These are phyloP conservation scores for Odontamblyopus lacepedii DNA, from an alignment of 2,797 vertebrate genomes.

Conservation along the genomic window DNA sequence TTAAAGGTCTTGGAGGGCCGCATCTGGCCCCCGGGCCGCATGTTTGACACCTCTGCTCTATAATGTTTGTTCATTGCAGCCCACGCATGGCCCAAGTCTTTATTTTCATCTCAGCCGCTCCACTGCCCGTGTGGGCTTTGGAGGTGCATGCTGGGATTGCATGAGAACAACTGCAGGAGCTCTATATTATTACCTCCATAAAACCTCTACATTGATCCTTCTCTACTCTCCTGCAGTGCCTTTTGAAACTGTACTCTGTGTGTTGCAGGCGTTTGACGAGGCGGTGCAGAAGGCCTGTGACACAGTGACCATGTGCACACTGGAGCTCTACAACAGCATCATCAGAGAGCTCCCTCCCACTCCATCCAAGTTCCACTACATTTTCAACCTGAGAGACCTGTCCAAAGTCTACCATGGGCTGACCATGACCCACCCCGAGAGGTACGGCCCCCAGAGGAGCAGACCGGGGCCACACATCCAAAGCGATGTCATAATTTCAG, in stretches of 20 bases:
- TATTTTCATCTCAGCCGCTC: too few relatives aligned
- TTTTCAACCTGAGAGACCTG: slow-evolving; percentile 95
- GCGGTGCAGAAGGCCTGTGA: slow-evolving; percentile 78
- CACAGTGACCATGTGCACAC: slow-evolving; percentile 85
- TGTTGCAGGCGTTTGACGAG: slow-evolving; percentile 82
- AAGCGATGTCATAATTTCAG: too few relatives aligned
- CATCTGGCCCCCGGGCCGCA: too few relatives aligned
- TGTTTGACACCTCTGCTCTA: too few relatives aligned
- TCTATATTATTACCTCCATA: too few relatives aligned
- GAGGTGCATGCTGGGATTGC: too few relatives aligned
- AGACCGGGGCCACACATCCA: background rate
- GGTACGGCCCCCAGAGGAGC: slow-evolving; percentile 65
- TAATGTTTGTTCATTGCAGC: too few relatives aligned
- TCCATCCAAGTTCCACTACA: slow-evolving; percentile 97
- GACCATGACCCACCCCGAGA: slow-evolving; percentile 83
- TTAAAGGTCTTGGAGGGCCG: too few relatives aligned
- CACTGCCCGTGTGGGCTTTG: too few relatives aligned
- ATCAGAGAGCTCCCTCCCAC: slow-evolving; percentile 89
- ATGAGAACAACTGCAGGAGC: too few relatives aligned
- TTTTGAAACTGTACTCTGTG: background rate
- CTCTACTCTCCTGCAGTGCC: background rate
- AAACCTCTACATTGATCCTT: background rate
- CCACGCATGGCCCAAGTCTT: too few relatives aligned
- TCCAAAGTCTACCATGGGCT: slow-evolving; percentile 91
- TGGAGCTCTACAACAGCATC: slow-evolving; percentile 87